phyloP scores from a whole-genome alignment of 2,797 vertebrate genomes.

The Mus spretus region DNA sequence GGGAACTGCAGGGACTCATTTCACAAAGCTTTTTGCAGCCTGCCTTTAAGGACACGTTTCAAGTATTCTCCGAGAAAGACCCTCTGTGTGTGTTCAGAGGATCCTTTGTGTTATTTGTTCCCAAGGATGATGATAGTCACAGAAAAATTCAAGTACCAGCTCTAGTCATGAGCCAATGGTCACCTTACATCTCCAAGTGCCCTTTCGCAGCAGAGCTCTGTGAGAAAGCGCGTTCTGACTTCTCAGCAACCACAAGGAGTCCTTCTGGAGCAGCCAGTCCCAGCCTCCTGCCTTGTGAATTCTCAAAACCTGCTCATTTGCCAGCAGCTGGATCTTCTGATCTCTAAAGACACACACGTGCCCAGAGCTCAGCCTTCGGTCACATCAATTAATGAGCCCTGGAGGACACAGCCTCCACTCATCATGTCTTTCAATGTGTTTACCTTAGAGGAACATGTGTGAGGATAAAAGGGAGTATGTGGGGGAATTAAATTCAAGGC shows the following conservation, averaged over 20 bases:
- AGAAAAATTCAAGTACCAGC: neutral
- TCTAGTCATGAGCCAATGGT: neutral
- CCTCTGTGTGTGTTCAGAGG: neutral
- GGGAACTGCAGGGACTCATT: neutral
- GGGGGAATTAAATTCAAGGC: neutral
- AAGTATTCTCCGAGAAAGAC: neutral
- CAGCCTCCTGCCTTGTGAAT: neutral
- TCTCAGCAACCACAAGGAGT: neutral
- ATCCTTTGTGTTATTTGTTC: conserved; percentile 38
- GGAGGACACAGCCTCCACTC: neutral
- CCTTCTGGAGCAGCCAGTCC: neutral
- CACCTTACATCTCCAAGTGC: neutral
- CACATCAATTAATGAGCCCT: conserved; percentile 49
- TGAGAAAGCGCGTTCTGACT: conserved; percentile 37
- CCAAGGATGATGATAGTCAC: neutral
- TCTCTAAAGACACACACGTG: conserved; percentile 39
- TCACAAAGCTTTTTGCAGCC: neutral
- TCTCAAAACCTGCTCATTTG: conserved; percentile 44
- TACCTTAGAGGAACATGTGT: conserved; percentile 29
- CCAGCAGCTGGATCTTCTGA: conserved; percentile 62
- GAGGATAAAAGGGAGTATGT: neutral
- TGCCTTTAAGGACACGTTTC: neutral
- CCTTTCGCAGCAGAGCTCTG: conserved; percentile 14
- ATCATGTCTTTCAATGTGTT: neutral
- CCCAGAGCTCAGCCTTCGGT: conserved; percentile 35